Percentiles rank a stretch among this genome's conserved stretches.
Evolutionary conservation across 2,113 vertebrate genomes (phyloP).

Genomic region (Sclerurus mexicanus): DNA sequence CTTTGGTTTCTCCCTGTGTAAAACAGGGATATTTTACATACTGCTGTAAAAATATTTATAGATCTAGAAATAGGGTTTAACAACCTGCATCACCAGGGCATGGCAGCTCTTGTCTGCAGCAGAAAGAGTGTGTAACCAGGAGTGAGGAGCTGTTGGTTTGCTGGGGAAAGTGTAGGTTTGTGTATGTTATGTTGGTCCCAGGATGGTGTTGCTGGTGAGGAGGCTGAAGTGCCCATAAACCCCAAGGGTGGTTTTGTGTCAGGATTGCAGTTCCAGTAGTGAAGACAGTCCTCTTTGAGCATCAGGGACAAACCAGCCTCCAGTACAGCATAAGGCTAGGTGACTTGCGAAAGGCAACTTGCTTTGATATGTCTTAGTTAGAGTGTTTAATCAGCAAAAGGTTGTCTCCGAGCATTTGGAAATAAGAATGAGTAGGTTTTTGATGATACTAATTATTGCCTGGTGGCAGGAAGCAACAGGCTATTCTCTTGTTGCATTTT

Average conservation of each 20-base stretch:
- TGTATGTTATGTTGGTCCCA: background rate
- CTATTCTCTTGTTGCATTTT: background rate
- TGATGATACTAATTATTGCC: background rate
- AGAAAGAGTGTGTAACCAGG: background rate
- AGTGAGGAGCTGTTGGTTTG: background rate
- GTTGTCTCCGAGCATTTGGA: background rate
- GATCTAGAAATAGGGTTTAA: background rate
- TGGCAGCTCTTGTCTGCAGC: background rate
- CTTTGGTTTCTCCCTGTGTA: background rate
- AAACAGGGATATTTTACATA: rapidly evolving
- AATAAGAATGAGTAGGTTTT: background rate
- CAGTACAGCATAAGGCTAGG: background rate
- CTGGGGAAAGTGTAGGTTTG: background rate
- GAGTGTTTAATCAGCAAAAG: background rate
- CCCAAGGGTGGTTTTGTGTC: background rate
- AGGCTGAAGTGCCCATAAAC: background rate
- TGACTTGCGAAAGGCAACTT: background rate
- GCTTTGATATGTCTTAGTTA: background rate
- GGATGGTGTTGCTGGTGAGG: background rate
- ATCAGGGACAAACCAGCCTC: background rate
- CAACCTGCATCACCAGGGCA: rapidly evolving
- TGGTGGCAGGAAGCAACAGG: background rate
- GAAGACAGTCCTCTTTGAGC: background rate
- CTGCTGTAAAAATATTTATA: background rate
- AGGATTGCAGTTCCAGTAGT: background rate